Evolutionary conservation across 2,797 vertebrate species (phyloP).

Genomic region (Sebastes dallii): DNA sequence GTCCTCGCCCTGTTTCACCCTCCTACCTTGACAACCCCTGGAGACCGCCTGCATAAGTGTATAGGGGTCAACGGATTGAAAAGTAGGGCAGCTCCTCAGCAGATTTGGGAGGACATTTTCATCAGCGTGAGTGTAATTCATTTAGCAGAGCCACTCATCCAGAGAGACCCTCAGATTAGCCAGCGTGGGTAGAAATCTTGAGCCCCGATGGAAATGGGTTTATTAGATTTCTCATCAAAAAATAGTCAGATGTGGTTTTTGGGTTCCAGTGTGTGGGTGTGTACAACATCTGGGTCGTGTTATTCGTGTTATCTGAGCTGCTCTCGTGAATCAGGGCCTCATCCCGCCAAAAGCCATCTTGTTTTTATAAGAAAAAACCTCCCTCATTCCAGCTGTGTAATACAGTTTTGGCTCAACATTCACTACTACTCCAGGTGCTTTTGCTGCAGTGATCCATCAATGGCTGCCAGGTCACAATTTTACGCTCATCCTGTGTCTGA

Average conservation of each 20-base stretch:
- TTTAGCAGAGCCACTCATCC: slow-evolving; percentile 57
- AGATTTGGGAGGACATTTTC: slow-evolving; percentile 65
- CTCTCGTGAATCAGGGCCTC: slow-evolving; percentile 32
- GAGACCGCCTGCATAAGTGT: slow-evolving; percentile 27
- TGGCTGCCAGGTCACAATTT: slow-evolving; percentile 15
- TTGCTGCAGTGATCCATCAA: slow-evolving; percentile 12
- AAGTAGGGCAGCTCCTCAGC: slow-evolving; percentile 66
- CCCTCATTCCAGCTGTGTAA: slow-evolving; percentile 35
- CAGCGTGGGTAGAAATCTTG: slow-evolving; percentile 14
- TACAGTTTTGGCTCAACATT: slow-evolving; percentile 4
- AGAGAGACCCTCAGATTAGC: slow-evolving; percentile 47
- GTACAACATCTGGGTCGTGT: slow-evolving; percentile 45
- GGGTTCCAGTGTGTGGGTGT: not conserved
- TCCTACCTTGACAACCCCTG: slow-evolving; percentile 27
- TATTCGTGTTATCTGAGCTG: slow-evolving; percentile 42
- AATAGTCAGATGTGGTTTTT: slow-evolving; percentile 5
- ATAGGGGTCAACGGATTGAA: slow-evolving; percentile 39
- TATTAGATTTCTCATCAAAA: slow-evolving; percentile 11
- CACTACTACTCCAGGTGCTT: slow-evolving; percentile 20
- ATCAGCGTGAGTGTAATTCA: slow-evolving; percentile 66
- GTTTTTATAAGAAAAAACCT: slow-evolving; percentile 18
- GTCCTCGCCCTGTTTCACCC: not conserved
- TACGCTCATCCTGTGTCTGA: not conserved
- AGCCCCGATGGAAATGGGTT: not conserved
- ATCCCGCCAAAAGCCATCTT: slow-evolving; percentile 32